A percentile compares a stretch with the other conserved stretches of the same genome.
Evolutionary conservation across 2,113 vertebrate genomes (phyloP).

Genomic region (Catagonus wagneri): DNA sequence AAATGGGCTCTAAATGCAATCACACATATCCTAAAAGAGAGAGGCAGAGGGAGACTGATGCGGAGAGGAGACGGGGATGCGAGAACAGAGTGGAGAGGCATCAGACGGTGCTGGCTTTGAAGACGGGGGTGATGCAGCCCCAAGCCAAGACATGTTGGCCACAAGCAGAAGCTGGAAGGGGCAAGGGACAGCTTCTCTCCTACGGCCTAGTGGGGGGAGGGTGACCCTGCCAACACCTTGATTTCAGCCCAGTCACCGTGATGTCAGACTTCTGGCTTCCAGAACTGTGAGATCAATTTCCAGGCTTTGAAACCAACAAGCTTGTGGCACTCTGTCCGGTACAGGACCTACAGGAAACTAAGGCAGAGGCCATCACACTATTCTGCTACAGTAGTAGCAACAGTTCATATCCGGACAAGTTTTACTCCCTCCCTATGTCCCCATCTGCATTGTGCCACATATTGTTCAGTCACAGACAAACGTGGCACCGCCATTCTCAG

Average conservation of each 20-base stretch:
- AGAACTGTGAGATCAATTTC: neutral
- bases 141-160: neutral
- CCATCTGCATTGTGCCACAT: neutral
- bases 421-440: neutral
- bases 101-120: neutral
- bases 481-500: neutral
- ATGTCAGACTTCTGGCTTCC: neutral
- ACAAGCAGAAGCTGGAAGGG: neutral
- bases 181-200: neutral
- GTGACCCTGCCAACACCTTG: neutral
- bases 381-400: neutral
- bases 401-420: constrained; percentile 3
- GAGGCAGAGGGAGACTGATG: neutral
- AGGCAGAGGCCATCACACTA: neutral
- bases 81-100: neutral
- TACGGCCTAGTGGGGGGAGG: neutral
- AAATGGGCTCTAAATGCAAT: neutral
- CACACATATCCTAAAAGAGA: neutral
- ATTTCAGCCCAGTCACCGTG: neutral
- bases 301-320: constrained; percentile 5
- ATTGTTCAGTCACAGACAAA: neutral
- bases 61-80: neutral
- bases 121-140: neutral
- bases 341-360: constrained; percentile 20
- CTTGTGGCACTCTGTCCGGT: neutral